Percentiles rank a stretch among this genome's conserved stretches.
Conservation (phyloP, 2,888 invertebrate species). For the Copidosoma aretas region DNA sequence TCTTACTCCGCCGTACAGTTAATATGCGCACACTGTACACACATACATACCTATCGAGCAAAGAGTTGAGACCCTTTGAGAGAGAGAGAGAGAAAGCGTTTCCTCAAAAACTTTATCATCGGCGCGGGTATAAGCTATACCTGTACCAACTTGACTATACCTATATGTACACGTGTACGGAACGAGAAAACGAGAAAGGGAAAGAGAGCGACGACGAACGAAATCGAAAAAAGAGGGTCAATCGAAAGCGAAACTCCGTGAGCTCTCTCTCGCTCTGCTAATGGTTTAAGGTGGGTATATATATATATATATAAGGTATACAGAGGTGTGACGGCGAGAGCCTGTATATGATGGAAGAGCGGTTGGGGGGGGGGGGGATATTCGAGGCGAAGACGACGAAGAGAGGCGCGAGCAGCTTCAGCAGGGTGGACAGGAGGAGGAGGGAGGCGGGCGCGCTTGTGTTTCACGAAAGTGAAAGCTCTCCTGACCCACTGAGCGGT, state of each 20-base stretch:
- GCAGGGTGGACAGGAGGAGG: neutral
- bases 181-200: neutral
- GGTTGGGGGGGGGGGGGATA: constrained; percentile 15
- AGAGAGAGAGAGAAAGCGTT: no score
- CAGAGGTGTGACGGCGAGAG: constrained; percentile 16
- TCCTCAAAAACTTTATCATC: neutral
- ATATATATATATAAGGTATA: constrained; percentile 10
- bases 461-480: constrained; percentile 57
- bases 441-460: constrained; percentile 37
- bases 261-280: neutral
- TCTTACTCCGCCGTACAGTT: neutral
- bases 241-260: constrained; percentile 51
- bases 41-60: no score
- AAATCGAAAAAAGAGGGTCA: constrained; percentile 47
- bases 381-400: no score
- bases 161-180: neutral
- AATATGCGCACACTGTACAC: no score
- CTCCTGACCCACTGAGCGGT: constrained; percentile 53
- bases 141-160: no score
- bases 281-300: neutral
- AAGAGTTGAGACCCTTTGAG: neutral
- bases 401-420: constrained; percentile 32
- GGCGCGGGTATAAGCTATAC: no score
- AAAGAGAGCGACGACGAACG: constrained; percentile 20
- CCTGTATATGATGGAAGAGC: constrained; percentile 32